A percentile compares a stretch with the other conserved stretches of the same genome.
phyloP scores from a whole-genome alignment of 2,888 invertebrate genomes.

The Alentia gelatinosa region DNA sequence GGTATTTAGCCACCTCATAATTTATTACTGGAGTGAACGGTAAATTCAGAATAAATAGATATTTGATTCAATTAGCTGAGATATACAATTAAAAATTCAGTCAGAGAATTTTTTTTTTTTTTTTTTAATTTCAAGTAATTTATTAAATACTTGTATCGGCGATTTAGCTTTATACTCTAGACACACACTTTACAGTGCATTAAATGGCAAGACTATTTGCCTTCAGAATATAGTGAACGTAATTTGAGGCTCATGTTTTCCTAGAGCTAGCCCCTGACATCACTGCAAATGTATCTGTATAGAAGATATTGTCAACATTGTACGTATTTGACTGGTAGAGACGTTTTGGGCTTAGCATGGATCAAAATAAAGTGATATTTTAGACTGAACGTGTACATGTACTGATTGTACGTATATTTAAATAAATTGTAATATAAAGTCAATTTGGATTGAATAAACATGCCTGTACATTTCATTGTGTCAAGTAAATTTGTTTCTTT shows the following conservation, averaged over 20 bases:
- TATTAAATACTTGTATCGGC: background rate
- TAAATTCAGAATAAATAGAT: too few relatives aligned
- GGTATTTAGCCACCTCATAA: background rate
- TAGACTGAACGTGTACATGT: background rate
- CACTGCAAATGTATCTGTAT: background rate
- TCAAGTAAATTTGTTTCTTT: background rate
- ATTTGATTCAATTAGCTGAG: too few relatives aligned
- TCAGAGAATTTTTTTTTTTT: background rate
- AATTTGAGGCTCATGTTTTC: background rate
- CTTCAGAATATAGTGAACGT: background rate
- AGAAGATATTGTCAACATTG: constrained; percentile 5
- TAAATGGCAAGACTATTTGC: background rate
- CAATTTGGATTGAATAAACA: constrained; percentile 38
- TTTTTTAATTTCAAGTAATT: background rate
- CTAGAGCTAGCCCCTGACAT: background rate
- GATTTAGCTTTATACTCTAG: background rate
- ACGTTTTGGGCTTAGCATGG: background rate
- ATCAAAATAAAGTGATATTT: constrained; percentile 12
- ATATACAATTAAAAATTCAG: background rate
- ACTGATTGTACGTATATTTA: background rate
- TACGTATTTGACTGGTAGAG: background rate
- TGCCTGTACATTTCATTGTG: background rate
- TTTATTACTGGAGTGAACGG: background rate
- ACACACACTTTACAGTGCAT: background rate
- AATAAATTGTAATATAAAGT: background rate